Evolutionary conservation across 2,888 invertebrate species (phyloP), one percentile per base, ranked within the genome.

Genomic region (Stenichneumon culpator): DNA sequence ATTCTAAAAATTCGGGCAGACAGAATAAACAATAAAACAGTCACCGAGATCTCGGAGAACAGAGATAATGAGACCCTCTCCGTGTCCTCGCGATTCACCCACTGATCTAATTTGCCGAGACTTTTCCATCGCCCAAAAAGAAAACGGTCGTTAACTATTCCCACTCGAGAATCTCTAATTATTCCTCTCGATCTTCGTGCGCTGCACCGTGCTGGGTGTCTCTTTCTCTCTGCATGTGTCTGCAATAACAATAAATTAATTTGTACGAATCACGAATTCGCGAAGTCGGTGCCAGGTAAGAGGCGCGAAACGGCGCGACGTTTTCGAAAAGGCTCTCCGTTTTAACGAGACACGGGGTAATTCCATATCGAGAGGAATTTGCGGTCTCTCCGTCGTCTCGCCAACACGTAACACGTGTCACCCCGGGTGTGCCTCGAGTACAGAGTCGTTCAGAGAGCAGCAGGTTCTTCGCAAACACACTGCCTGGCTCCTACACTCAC

Each of bases 61-160:
- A 44, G 16, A 47, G 47, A 50, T n/a, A 11, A 47, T n/a, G 44
- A 25, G 52, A 50, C 19, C 32, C 1, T 22, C 50, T 77, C 32
- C 52, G 74, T 67, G 70, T 80, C 65, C 79, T 77, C 77, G 73
- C 68, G 72, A 86, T 86, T 87, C 57, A 87, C 86, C 87, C 84
- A 87, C 84, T 87, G 87, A 87, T 83, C 87, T 82, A 79, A 87
- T 87, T 87, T 44, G 36, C 28, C 54, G 60, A 81, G 75, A 52
- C 63, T 75, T 81, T 57, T 25, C 22, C 14, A 16, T 60, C 57
- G 63, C 75, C 78, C 69, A 83, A 84, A 86, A 82, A 83, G 84
- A 85, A 87, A 87, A 84, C 78, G 70, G 78, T 85, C 77, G 68
- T 80, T 81, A 81, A 75, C 54, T 11, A 57, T 57, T 25, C 14